phyloP scores from a whole-genome alignment of 2,113 vertebrate genomes.

The Pelecanus crispus region DNA sequence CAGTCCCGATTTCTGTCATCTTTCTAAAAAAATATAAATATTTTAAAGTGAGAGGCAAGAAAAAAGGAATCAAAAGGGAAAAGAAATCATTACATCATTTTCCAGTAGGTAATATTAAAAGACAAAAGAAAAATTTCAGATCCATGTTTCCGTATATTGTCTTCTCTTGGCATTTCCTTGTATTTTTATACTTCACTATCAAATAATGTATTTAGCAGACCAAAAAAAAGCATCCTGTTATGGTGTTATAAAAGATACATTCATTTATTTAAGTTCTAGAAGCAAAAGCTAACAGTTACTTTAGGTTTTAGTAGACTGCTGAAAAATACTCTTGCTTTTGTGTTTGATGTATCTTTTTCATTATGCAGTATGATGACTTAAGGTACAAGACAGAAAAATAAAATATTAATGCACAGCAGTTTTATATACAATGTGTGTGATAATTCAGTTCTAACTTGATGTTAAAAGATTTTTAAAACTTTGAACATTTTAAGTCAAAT shows the following conservation, averaged over 20 bases:
- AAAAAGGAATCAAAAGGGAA: background rate
- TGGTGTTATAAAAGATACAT: background rate
- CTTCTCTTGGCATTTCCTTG: background rate
- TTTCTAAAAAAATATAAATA: background rate
- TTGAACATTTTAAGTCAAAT: background rate
- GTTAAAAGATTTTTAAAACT: background rate
- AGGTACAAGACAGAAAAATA: background rate
- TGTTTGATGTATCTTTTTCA: background rate
- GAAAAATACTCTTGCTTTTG: background rate
- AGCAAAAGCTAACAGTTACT: background rate
- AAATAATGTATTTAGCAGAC: background rate
- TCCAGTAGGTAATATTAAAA: background rate
- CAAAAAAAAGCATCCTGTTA: background rate
- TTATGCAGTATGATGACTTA: background rate
- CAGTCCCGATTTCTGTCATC: background rate
- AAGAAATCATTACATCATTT: background rate
- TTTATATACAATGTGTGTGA: background rate
- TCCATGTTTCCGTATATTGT: background rate
- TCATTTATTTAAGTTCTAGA: background rate
- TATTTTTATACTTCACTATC: background rate
- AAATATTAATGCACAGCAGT: background rate
- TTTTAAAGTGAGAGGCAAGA: background rate
- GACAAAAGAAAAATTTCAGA: background rate
- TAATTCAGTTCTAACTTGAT: background rate
- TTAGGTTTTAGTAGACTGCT: background rate